A percentile compares a stretch with the other conserved stretches of the same genome.
phyloP scores from a whole-genome alignment of 2,797 vertebrate genomes.

The Rhabdomys pumilio region DNA sequence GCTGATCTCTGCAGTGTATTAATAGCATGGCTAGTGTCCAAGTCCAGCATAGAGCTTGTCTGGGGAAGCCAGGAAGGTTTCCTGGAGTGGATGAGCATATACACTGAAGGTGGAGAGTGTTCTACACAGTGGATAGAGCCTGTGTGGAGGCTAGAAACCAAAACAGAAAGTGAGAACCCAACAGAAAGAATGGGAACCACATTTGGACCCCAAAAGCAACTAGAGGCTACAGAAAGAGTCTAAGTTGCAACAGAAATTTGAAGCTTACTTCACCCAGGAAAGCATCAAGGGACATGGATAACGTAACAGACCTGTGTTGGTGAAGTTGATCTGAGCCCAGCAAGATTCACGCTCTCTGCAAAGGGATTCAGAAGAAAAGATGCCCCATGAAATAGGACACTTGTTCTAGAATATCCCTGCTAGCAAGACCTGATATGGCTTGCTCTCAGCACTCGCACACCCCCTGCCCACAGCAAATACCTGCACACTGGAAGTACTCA shows the following conservation, averaged over 20 bases:
- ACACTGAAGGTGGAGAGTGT: neutral
- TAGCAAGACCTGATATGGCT: neutral
- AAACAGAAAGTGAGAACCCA: neutral
- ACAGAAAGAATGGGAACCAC: neutral
- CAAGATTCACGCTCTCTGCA: slow-evolving; percentile 85
- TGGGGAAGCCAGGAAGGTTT: slow-evolving; percentile 17
- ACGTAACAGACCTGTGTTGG: slow-evolving; percentile 78
- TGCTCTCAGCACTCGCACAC: fast-evolving
- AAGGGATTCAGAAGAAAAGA: slow-evolving; percentile 55
- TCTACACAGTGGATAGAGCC: neutral
- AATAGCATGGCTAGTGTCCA: no score
- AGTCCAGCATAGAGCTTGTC: neutral
- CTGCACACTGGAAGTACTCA: neutral
- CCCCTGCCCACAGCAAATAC: neutral
- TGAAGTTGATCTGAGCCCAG: slow-evolving; percentile 82
- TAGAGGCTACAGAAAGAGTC: neutral
- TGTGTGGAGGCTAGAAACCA: neutral
- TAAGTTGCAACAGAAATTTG: neutral
- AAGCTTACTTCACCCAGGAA: neutral
- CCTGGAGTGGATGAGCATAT: neutral
- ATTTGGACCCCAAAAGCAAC: neutral
- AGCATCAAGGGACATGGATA: neutral
- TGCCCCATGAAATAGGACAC: neutral
- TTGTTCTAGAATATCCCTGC: neutral
- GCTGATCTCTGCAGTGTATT: neutral